These are phyloP conservation scores for Samia ricini DNA, from an alignment of 1,140 invertebrate species.

Conservation along the genomic window DNA sequence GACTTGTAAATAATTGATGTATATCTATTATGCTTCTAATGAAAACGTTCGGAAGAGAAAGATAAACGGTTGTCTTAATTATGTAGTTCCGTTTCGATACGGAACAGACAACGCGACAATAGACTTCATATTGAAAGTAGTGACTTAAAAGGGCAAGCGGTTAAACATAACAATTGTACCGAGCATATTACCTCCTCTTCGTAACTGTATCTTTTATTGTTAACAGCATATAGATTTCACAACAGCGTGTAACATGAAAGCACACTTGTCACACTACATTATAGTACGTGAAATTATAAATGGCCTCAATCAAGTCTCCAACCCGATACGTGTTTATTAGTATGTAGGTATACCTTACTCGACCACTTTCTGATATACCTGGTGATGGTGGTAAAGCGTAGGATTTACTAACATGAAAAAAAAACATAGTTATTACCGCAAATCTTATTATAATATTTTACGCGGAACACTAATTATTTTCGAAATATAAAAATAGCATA, in stretches of 20 bases:
- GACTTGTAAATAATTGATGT: neutral
- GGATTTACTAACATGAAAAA: slow-evolving; percentile 20
- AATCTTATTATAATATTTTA: neutral
- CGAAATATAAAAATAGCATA: too few relatives aligned
- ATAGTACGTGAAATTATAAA: slow-evolving; percentile 35
- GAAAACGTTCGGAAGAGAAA: neutral
- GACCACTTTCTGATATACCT: slow-evolving; percentile 46
- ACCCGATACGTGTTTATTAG: slow-evolving; percentile 43
- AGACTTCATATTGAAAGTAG: neutral
- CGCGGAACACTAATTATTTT: neutral
- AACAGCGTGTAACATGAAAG: neutral
- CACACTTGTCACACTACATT: slow-evolving; percentile 32
- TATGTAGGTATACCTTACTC: slow-evolving; percentile 20
- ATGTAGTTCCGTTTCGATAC: neutral
- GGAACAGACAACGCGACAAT: neutral
- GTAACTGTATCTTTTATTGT: slow-evolving; percentile 13
- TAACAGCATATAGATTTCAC: slow-evolving; percentile 16
- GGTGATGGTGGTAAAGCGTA: slow-evolving; percentile 27
- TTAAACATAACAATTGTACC: neutral
- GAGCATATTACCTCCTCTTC: slow-evolving; percentile 2
- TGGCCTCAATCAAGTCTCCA: slow-evolving; percentile 18
- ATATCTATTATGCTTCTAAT: neutral
- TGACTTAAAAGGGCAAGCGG: neutral
- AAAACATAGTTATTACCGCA: slow-evolving; percentile 3
- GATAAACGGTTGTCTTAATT: neutral